phyloP scores from a whole-genome alignment of 1,140 invertebrate genomes.

The Dufourea novaeangliae region DNA sequence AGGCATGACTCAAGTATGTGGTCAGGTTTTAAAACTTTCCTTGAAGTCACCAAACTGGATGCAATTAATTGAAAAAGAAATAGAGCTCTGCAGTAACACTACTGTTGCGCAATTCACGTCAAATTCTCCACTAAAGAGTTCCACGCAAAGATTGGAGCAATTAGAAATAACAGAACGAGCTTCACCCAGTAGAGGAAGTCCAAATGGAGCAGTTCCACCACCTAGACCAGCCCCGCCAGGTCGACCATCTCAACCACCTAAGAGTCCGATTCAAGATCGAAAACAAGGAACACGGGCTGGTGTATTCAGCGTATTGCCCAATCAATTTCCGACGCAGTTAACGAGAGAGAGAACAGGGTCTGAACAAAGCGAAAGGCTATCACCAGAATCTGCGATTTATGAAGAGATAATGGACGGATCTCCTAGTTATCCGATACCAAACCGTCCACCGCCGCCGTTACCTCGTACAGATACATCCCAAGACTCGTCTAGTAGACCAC shows the following conservation, averaged over 20 bases:
- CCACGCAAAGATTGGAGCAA: slow-evolving; percentile 76
- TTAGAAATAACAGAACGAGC: slow-evolving; percentile 69
- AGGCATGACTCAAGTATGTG: slow-evolving; percentile 85
- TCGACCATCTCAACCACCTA: slow-evolving; percentile 82
- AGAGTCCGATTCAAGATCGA: slow-evolving; percentile 68
- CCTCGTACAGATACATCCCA: slow-evolving; percentile 72
- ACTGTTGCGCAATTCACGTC: slow-evolving; percentile 87
- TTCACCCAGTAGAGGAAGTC: slow-evolving; percentile 67
- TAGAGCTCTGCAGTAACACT: slow-evolving; percentile 91
- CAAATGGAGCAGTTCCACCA: slow-evolving; percentile 65
- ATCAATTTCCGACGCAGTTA: slow-evolving; percentile 41
- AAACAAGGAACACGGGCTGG: slow-evolving; percentile 74
- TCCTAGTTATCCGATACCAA: slow-evolving; percentile 74
- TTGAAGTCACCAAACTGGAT: slow-evolving; percentile 94
- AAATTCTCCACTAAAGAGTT: slow-evolving; percentile 68
- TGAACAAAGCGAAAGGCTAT: slow-evolving; percentile 67
- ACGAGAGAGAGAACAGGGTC: slow-evolving; percentile 13
- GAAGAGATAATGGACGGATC: slow-evolving; percentile 82
- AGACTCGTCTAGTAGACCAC: slow-evolving; percentile 74
- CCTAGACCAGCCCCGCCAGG: slow-evolving; percentile 82
- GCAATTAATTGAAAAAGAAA: slow-evolving; percentile 89
- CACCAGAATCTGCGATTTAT: slow-evolving; percentile 81
- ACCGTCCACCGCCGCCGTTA: slow-evolving; percentile 77
- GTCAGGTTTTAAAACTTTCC: slow-evolving; percentile 86
- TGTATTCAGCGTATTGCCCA: slow-evolving; percentile 69